Conservation (phyloP, 37 sponge, comb jelly and placozoan species). For the Aplysina aerophoba region DNA sequence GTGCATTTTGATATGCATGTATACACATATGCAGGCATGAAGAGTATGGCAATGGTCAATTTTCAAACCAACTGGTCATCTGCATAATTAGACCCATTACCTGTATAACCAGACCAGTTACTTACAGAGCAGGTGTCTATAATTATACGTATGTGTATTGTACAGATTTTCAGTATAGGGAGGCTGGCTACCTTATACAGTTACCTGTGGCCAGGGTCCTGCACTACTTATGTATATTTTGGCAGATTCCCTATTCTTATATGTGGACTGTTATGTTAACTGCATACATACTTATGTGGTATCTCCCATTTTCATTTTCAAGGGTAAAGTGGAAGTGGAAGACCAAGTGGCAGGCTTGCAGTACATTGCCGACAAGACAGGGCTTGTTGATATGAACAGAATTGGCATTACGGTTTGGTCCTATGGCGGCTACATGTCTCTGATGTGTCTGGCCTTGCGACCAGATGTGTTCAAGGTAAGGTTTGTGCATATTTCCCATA, state of each 20-base stretch:
- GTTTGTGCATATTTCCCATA: no score
- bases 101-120: no score
- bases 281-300: neutral
- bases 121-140: no score
- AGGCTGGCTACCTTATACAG: no score
- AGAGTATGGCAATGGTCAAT: neutral
- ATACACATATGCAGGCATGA: neutral
- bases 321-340: slow-evolving; percentile 65
- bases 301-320: neutral
- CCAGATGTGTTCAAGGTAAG: slow-evolving; percentile 84
- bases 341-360: slow-evolving; percentile 82
- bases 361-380: slow-evolving; percentile 46
- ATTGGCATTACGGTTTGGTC: slow-evolving; percentile 87
- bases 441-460: slow-evolving; percentile 76
- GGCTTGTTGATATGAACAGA: slow-evolving; percentile 64
- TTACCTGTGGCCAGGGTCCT: no score
- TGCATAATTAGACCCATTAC: no score
- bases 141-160: neutral
- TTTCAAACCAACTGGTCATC: no score
- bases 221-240: neutral
- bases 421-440: slow-evolving; percentile 92
- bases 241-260: neutral
- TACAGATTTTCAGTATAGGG: no score
- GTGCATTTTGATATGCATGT: neutral
- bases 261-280: no score